These are phyloP conservation scores for Amblyornis subalaris DNA, from an alignment of 2,113 vertebrate genomes.

Conservation along the genomic window DNA sequence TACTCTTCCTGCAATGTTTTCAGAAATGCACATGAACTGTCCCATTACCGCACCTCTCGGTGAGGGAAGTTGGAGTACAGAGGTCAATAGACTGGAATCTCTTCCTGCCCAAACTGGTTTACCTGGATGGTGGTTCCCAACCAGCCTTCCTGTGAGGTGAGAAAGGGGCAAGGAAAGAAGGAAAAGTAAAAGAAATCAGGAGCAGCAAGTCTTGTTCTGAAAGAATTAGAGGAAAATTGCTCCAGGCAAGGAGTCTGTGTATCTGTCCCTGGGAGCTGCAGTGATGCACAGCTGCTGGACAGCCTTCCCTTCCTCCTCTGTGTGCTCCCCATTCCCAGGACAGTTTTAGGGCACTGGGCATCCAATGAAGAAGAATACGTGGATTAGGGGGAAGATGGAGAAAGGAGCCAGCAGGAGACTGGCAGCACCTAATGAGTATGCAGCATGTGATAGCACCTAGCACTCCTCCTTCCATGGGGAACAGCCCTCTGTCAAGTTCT, in stretches of 20 bases:
- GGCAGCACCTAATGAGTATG: neutral
- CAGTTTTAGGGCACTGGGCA: neutral
- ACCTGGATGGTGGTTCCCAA: neutral
- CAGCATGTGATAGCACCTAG: neutral
- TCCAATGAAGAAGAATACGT: neutral
- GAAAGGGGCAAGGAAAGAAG: neutral
- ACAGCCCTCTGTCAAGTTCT: neutral
- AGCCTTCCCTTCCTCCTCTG: neutral
- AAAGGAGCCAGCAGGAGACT: rapidly evolving
- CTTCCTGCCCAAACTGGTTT: slow-evolving; percentile 31
- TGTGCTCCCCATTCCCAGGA: neutral
- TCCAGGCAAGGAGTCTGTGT: neutral
- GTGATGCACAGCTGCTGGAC: neutral
- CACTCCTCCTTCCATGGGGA: neutral
- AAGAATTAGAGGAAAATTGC: neutral
- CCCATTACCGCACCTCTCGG: neutral
- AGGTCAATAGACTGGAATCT: neutral
- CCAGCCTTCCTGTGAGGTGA: neutral
- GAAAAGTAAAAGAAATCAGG: neutral
- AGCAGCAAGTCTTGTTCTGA: neutral
- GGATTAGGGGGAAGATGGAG: neutral
- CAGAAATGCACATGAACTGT: neutral
- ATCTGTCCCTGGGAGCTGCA: neutral
- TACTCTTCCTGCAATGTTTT: neutral
- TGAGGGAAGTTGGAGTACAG: neutral